Conservation (phyloP, 2,113 vertebrate species). For the Eleginops maclovinus region DNA sequence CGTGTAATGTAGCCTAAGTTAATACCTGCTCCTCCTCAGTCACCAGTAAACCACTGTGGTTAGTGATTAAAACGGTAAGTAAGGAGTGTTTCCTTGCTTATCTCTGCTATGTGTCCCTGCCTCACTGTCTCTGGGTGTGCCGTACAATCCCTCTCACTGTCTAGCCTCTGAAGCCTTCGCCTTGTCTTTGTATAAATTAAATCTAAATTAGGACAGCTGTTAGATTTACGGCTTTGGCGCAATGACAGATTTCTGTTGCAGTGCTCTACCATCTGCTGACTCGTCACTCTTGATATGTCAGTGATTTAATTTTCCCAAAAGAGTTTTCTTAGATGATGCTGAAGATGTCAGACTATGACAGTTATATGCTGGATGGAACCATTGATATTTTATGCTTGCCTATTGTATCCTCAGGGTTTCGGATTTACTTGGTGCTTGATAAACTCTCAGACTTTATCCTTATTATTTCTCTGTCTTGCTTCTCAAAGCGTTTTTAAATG, state of each 20-base stretch:
- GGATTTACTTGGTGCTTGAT: neutral
- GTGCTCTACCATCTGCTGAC: constrained; percentile 58
- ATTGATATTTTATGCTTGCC: neutral
- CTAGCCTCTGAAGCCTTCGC: constrained; percentile 1
- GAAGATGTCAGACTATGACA: constrained; percentile 3
- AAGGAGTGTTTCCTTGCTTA: neutral
- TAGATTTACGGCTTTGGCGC: constrained; percentile 46
- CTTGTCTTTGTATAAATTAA: constrained; percentile 17
- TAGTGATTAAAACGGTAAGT: neutral
- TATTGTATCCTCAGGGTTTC: neutral
- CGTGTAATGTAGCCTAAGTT: neutral
- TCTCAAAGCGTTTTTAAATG: neutral
- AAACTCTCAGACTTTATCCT: neutral
- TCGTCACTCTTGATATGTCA: constrained; percentile 14
- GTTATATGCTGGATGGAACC: neutral
- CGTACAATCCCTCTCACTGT: constrained; percentile 19
- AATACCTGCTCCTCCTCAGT: neutral
- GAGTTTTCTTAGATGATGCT: constrained; percentile 1
- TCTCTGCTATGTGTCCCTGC: constrained; percentile 9
- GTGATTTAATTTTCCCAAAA: constrained; percentile 38
- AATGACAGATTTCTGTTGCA: constrained; percentile 47
- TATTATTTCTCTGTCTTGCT: neutral
- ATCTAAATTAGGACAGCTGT: constrained; percentile 46
- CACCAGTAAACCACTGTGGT: neutral
- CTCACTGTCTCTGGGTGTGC: constrained; percentile 21